phyloP scores from a whole-genome alignment of 1,140 invertebrate genomes.

The Zaprionus ghesquierei region DNA sequence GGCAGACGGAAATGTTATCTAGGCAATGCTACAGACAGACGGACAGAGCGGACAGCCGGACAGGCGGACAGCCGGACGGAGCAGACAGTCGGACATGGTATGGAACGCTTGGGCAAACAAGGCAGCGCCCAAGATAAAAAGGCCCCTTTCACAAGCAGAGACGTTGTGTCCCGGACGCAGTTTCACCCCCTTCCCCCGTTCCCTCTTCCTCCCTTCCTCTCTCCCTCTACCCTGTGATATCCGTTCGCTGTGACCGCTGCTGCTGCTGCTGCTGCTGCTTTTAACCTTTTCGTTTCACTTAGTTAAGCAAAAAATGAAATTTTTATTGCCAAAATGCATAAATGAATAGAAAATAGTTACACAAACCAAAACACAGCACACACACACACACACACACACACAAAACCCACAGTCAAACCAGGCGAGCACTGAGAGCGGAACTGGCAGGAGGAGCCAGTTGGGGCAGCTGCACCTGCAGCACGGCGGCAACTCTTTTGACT shows the following conservation, averaged over 20 bases:
- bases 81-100: conserved; percentile 28
- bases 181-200: conserved; percentile 19
- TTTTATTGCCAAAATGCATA: conserved; percentile 80
- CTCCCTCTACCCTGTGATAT: conserved; percentile 12
- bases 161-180: conserved; percentile 24
- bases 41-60: conserved; percentile 20
- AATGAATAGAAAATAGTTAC: conserved; percentile 80
- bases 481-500: conserved; percentile 31
- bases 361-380: conserved; percentile 48
- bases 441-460: no score
- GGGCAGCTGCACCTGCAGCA: conserved; percentile 34
- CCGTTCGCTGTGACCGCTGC: conserved; percentile 17
- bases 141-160: conserved; percentile 32
- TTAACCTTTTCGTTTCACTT: conserved; percentile 80
- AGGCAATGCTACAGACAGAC: conserved; percentile 54
- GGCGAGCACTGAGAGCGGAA: no score
- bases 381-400: conserved; percentile 28
- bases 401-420: conserved; percentile 21
- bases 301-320: conserved; percentile 79
- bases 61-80: conserved; percentile 23
- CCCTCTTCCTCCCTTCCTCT: not conserved
- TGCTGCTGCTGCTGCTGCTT: conserved; percentile 20
- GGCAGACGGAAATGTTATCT: conserved; percentile 70
- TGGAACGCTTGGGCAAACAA: conserved; percentile 46
- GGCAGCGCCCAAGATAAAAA: conserved; percentile 64